Conservation (phyloP, 2,888 invertebrate genomes). For the Imbricaverruca yamaguchii region DNA sequence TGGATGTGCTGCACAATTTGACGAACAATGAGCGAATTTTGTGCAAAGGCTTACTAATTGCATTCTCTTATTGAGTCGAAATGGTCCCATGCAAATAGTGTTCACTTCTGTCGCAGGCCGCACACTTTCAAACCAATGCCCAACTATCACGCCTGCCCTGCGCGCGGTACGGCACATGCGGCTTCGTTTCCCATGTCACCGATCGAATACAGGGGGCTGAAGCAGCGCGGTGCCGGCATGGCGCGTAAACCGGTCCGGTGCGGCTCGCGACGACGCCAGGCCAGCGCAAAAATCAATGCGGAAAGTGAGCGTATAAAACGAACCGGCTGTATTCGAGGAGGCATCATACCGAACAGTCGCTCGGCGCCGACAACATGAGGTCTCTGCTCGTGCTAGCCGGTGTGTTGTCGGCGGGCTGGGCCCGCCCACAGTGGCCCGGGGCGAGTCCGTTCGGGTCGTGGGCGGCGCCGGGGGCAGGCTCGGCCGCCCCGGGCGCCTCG, state of each 20-base stretch:
- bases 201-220: no score
- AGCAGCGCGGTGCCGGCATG: no score
- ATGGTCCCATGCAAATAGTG: no score
- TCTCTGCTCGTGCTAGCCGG: background rate
- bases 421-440: background rate
- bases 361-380: background rate
- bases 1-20: no score
- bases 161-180: no score
- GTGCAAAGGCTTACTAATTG: no score
- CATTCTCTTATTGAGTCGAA: no score
- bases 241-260: background rate
- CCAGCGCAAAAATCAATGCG: background rate
- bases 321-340: background rate
- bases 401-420: background rate
- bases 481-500: background rate
- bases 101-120: no score
- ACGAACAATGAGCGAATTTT: no score
- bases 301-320: slow-evolving; percentile 9
- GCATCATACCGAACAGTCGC: background rate
- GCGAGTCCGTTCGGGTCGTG: background rate
- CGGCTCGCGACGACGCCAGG: background rate
- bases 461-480: background rate
- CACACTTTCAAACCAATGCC: no score
- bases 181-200: no score
- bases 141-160: no score